These are phyloP conservation scores for Petrolisthes manimaculis DNA, from an alignment of 2,888 invertebrate species.

Conservation along the genomic window DNA sequence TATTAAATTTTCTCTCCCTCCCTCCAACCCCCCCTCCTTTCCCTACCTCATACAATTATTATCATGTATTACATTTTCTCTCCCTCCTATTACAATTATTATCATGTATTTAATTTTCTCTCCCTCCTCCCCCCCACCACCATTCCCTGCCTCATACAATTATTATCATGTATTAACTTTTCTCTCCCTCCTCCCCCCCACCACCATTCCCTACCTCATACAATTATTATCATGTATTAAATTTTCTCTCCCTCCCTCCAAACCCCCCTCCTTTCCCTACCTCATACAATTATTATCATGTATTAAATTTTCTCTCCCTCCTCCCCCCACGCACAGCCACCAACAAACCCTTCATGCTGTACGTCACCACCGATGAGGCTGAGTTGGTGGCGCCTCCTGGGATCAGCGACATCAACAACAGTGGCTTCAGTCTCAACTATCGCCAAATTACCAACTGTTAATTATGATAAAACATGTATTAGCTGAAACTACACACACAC, in stretches of 20 bases:
- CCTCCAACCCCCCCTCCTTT: not conserved
- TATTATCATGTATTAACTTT: too few relatives aligned
- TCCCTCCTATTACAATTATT: not conserved
- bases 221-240: not conserved
- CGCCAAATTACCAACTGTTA: slow-evolving; percentile 35
- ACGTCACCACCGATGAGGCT: slow-evolving; percentile 21
- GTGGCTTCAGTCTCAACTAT: slow-evolving; percentile 52
- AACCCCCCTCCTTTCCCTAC: not conserved
- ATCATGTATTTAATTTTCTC: too few relatives aligned
- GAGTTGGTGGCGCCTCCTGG: not conserved
- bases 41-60: not conserved
- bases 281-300: not conserved
- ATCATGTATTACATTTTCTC: too few relatives aligned
- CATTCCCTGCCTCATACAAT: not conserved
- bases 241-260: too few relatives aligned
- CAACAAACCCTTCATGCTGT: slow-evolving; percentile 38
- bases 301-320: too few relatives aligned
- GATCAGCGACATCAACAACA: slow-evolving; percentile 24
- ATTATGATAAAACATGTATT: not conserved
- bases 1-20: too few relatives aligned
- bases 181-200: too few relatives aligned
- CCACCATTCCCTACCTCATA: not conserved
- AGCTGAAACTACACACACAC: not conserved
- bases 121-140: not conserved
- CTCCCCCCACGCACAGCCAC: slow-evolving; percentile 24